Conservation (phyloP, 2,797 vertebrate species). For the Lacerta viridis region DNA sequence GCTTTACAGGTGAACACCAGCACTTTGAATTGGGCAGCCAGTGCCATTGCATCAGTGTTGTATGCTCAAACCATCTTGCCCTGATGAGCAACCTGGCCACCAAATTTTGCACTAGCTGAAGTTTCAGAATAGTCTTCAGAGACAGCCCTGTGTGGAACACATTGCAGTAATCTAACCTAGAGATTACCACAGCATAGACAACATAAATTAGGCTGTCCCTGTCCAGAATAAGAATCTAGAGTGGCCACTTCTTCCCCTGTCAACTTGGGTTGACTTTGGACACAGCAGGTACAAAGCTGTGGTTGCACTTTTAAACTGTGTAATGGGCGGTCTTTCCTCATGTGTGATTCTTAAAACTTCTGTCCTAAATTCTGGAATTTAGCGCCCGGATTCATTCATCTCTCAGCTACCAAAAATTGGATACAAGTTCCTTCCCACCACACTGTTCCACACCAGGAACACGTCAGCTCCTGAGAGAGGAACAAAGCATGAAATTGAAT, state of each 20-base stretch:
- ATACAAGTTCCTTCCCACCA: not conserved
- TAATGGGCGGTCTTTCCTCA: not conserved
- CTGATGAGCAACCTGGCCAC: no score
- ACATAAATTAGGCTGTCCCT: no score
- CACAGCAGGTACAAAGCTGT: not conserved
- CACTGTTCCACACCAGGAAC: not conserved
- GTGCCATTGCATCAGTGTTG: no score
- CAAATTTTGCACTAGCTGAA: no score
- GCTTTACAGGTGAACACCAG: no score
- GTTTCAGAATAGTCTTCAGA: no score
- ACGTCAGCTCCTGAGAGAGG: not conserved
- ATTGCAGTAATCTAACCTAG: no score
- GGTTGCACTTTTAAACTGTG: not conserved
- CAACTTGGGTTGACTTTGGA: not conserved
- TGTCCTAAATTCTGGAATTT: not conserved
- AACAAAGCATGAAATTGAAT: not conserved
- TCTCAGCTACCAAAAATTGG: not conserved
- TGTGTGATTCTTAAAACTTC: not conserved
- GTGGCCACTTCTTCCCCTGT: not conserved
- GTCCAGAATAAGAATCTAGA: not conserved
- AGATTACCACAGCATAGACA: no score
- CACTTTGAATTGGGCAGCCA: no score
- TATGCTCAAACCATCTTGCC: no score
- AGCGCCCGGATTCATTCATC: not conserved
- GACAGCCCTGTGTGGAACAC: no score